These are phyloP conservation scores for Pseudochirops corinnae DNA, from an alignment of 2,797 vertebrate genomes.

Conservation along the genomic window DNA sequence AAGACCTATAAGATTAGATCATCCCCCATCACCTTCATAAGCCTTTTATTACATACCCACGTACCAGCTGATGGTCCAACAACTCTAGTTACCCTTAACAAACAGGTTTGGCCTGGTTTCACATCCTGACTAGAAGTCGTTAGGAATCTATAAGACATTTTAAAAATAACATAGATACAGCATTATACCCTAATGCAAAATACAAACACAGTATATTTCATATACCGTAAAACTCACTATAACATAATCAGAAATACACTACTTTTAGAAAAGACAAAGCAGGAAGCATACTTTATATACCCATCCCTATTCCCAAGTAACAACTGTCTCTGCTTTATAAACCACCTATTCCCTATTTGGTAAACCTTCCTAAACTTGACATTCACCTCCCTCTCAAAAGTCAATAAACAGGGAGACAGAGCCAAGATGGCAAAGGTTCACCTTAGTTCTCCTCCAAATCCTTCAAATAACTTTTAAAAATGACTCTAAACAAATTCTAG, in stretches of 20 bases:
- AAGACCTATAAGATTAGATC: neutral
- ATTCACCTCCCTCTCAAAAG: neutral
- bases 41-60: neutral
- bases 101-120: neutral
- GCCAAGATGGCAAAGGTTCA: no score
- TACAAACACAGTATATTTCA: neutral
- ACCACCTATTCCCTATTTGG: neutral
- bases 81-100: neutral
- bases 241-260: neutral
- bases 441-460: no score
- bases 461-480: no score
- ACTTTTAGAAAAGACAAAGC: neutral
- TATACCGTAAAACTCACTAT: neutral
- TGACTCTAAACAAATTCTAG: no score
- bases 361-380: neutral
- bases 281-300: neutral
- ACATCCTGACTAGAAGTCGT: neutral
- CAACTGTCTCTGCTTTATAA: neutral
- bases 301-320: neutral
- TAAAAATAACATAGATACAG: neutral
- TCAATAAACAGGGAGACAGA: neutral
- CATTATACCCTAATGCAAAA: neutral
- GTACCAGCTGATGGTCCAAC: neutral
- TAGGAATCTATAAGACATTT: neutral
- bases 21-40: neutral